These are phyloP conservation scores for Mesembrinibis cayennensis DNA, from an alignment of 2,113 vertebrate species.

Conservation along the genomic window DNA sequence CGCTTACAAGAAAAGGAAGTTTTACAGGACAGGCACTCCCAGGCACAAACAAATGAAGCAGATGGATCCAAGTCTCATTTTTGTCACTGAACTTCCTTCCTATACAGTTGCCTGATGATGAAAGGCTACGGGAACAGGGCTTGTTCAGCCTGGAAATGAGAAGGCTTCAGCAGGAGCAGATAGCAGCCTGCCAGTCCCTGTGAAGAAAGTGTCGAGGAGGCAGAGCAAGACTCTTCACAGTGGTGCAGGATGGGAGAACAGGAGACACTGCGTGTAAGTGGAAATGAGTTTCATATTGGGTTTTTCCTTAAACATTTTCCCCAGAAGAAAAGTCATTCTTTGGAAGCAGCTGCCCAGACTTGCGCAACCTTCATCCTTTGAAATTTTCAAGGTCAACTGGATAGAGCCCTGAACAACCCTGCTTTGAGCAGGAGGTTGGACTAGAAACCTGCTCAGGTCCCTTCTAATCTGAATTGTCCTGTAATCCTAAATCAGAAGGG, in stretches of 20 bases:
- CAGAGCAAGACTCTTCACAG: not conserved
- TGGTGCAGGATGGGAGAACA: not conserved
- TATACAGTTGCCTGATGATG: not conserved
- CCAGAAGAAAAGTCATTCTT: not conserved
- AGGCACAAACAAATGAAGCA: not conserved
- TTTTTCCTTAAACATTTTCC: not conserved
- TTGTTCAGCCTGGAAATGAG: not conserved
- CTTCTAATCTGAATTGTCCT: not conserved
- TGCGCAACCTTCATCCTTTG: not conserved
- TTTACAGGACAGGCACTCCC: not conserved
- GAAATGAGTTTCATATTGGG: not conserved
- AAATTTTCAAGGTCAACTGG: not conserved
- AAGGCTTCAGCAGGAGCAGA: not conserved
- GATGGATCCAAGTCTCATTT: not conserved
- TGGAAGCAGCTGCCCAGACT: not conserved
- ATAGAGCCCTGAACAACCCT: not conserved
- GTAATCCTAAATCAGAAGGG: not conserved
- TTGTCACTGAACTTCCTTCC: not conserved
- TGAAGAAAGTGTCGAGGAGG: not conserved
- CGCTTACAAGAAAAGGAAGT: not conserved
- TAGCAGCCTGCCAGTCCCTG: not conserved
- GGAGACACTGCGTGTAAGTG: not conserved
- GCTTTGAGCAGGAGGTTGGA: not conserved
- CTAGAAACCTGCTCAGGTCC: not conserved
- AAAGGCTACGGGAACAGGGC: not conserved